Percentiles rank a stretch among this genome's conserved stretches.
Conservation (phyloP, 1,140 invertebrate species). For the Periplaneta americana region DNA sequence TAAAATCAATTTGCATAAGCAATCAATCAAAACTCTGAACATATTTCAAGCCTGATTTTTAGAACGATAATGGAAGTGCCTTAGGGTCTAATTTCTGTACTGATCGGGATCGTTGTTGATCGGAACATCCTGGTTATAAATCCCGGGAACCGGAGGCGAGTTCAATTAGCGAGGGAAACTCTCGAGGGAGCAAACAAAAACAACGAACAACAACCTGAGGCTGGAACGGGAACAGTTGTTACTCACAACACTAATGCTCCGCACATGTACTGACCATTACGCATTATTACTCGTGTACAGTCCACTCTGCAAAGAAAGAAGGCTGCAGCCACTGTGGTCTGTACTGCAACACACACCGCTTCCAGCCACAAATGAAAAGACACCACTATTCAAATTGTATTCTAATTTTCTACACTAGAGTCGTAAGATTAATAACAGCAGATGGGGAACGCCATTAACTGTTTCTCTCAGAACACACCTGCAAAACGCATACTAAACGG, state of each 20-base stretch:
- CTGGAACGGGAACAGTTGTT: too few relatives aligned
- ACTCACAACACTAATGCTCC: too few relatives aligned
- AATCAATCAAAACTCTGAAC: background rate
- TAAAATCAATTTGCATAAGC: background rate
- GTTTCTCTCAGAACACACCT: too few relatives aligned
- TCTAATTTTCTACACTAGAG: too few relatives aligned
- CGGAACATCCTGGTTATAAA: background rate
- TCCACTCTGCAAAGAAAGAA: too few relatives aligned
- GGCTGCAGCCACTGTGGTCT: too few relatives aligned
- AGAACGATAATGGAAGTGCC: background rate
- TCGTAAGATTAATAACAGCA: too few relatives aligned
- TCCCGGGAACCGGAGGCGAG: background rate
- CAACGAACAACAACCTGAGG: background rate
- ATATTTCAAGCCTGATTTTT: background rate
- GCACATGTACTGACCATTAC: background rate
- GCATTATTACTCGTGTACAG: background rate
- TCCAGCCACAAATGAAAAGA: too few relatives aligned
- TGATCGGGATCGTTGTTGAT: background rate
- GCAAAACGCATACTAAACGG: too few relatives aligned
- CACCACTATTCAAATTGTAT: too few relatives aligned
- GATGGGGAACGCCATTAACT: too few relatives aligned
- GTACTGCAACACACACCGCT: too few relatives aligned
- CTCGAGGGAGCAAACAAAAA: background rate
- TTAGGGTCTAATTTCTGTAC: background rate
- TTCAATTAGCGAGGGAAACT: background rate